Percentiles rank a stretch among this genome's conserved stretches.
These are phyloP conservation scores for Chauna torquata DNA, from an alignment of 2,113 vertebrate genomes.

Conservation along the genomic window DNA sequence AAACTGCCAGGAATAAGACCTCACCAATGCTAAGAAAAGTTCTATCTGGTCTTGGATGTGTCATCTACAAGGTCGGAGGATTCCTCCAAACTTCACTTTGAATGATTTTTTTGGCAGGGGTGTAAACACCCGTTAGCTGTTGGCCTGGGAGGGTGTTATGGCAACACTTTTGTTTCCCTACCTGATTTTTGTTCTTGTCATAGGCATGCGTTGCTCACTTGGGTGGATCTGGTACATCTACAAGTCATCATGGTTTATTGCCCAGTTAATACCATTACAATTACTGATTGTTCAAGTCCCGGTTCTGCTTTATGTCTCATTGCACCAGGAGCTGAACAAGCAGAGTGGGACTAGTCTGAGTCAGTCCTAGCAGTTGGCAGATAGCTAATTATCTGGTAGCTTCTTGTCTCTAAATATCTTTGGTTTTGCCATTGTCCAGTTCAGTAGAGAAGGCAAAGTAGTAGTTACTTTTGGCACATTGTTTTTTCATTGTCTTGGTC, in stretches of 20 bases:
- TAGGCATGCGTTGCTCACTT: background rate
- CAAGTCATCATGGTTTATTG: background rate
- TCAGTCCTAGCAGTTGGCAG: fast-evolving
- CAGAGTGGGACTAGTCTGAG: background rate
- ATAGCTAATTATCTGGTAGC: background rate
- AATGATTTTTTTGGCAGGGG: background rate
- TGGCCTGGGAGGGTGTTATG: background rate
- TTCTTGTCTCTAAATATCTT: background rate
- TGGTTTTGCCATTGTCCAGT: background rate
- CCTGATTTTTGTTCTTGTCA: background rate
- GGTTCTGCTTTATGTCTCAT: background rate
- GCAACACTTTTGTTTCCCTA: background rate
- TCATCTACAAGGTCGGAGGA: background rate
- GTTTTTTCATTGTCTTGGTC: background rate
- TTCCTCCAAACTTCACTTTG: background rate
- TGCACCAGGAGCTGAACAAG: background rate
- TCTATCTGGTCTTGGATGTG: background rate
- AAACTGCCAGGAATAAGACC: background rate
- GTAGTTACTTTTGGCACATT: background rate
- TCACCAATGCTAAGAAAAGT: background rate
- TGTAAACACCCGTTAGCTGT: background rate
- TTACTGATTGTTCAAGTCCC: background rate
- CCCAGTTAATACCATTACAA: background rate
- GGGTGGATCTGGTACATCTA: background rate
- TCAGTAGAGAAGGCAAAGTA: background rate